These are phyloP conservation scores for Pantherophis alleghaniensis DNA, from an alignment of 2,797 vertebrate genomes.

Conservation along the genomic window DNA sequence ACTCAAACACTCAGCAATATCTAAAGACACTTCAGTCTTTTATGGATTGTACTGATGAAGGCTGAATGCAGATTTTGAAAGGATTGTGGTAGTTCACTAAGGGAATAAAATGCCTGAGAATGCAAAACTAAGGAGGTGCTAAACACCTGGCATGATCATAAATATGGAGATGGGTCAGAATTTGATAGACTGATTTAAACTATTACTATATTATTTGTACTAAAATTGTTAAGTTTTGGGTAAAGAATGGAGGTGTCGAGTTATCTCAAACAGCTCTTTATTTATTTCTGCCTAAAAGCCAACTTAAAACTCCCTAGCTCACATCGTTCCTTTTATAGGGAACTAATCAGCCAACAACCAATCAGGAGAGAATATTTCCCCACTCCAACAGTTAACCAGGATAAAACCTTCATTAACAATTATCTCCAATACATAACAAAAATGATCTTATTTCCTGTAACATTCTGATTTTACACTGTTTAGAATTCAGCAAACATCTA, in stretches of 20 bases:
- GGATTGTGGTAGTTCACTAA: neutral
- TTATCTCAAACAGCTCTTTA: no score
- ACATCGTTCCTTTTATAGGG: no score
- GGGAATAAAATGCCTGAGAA: neutral
- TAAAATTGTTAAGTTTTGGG: neutral
- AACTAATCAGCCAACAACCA: no score
- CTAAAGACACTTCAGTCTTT: neutral
- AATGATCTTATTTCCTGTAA: neutral
- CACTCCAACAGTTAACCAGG: no score
- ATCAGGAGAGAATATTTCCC: no score
- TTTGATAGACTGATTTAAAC: neutral
- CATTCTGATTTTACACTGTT: neutral
- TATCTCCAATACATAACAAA: no score
- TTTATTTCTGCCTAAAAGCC: no score
- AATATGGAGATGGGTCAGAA: neutral
- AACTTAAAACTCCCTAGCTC: no score
- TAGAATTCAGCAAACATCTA: neutral
- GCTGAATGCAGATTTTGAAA: neutral
- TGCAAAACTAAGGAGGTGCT: neutral
- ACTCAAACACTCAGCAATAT: constrained; percentile 1
- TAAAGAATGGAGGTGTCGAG: no score
- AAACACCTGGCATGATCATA: no score
- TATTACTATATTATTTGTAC: neutral
- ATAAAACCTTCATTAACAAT: no score
- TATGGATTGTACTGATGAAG: neutral